These are phyloP conservation scores for Spermophilus dauricus DNA, from an alignment of 2,113 vertebrate species.

Conservation along the genomic window DNA sequence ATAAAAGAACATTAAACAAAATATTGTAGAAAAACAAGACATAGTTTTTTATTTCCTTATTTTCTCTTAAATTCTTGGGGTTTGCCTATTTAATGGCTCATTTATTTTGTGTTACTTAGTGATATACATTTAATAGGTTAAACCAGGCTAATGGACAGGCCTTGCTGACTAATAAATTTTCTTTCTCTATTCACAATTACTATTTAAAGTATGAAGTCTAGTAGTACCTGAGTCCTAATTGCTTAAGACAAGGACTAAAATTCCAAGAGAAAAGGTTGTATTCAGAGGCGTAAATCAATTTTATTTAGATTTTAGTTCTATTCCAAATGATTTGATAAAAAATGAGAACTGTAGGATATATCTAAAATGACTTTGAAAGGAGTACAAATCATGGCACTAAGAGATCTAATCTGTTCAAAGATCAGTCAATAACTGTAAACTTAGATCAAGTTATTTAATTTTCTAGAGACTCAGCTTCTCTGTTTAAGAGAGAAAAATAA, in stretches of 20 bases:
- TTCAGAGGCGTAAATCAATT: not conserved
- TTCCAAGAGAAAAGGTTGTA: not conserved
- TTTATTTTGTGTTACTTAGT: not conserved
- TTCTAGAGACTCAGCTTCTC: not conserved
- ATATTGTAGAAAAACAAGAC: not conserved
- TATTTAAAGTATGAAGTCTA: conserved; percentile 28
- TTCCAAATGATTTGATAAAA: not conserved
- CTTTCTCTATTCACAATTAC: not conserved
- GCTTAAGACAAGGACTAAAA: not conserved
- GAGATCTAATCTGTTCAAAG: not conserved
- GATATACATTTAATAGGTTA: not conserved
- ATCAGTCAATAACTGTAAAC: not conserved
- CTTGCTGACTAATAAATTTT: not conserved
- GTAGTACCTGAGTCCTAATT: not conserved
- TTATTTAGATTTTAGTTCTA: not conserved
- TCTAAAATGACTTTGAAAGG: not conserved
- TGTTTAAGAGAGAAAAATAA: not conserved
- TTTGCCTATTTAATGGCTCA: not conserved
- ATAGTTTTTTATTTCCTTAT: not conserved
- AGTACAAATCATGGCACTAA: not conserved
- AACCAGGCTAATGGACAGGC: not conserved
- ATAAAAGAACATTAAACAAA: not conserved
- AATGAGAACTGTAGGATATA: not conserved
- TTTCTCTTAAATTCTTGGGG: not conserved
- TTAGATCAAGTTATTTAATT: not conserved